These are phyloP conservation scores for Syndactyla subalaris DNA, from an alignment of 2,797 vertebrate genomes.

Conservation along the genomic window DNA sequence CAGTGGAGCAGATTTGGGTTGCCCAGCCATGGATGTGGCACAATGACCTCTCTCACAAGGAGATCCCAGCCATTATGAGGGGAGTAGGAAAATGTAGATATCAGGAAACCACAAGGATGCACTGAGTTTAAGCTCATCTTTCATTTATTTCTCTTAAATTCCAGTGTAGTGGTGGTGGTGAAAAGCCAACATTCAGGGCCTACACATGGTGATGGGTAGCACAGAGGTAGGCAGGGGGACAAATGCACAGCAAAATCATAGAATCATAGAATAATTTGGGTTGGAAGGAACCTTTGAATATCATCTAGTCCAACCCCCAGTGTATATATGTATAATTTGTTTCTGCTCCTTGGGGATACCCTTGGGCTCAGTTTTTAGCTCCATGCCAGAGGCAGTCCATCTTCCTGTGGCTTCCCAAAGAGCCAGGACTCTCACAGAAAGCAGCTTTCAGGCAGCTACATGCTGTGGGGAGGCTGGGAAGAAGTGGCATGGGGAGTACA, in stretches of 20 bases:
- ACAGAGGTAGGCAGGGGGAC: background rate
- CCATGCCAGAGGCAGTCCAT: background rate
- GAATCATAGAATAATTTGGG: background rate
- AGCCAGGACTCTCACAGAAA: background rate
- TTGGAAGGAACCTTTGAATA: background rate
- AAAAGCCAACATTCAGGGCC: background rate
- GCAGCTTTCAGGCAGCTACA: rapidly evolving
- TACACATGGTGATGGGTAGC: background rate
- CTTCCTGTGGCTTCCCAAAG: background rate
- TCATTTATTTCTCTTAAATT: background rate
- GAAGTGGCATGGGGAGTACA: rapidly evolving
- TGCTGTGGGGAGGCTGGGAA: background rate
- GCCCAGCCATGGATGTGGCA: background rate
- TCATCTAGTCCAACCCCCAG: background rate
- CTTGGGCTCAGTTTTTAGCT: background rate
- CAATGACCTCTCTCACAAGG: background rate
- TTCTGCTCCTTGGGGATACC: background rate
- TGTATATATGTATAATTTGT: background rate
- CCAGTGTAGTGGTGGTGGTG: background rate
- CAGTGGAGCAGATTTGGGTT: background rate
- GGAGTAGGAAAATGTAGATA: background rate
- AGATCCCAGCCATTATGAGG: background rate
- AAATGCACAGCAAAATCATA: background rate
- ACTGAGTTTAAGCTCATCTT: background rate
- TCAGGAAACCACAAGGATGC: background rate